phyloP scores from a whole-genome alignment of 2,888 invertebrate species.

The Cyclophora albipunctata region DNA sequence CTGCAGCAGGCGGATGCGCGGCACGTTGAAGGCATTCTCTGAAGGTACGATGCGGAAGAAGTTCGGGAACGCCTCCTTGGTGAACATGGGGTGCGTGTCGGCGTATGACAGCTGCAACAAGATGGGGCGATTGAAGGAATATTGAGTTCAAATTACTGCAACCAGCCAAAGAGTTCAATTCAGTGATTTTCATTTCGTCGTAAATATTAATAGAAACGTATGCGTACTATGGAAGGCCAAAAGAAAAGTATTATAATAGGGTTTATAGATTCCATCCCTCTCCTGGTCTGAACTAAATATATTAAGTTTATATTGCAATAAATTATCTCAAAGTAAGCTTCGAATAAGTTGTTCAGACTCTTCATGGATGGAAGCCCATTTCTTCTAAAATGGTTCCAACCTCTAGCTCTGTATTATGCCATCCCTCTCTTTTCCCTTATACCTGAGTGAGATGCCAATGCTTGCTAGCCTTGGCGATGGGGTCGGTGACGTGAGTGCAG shows the following conservation, averaged over 20 bases:
- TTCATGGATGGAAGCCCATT: too few relatives aligned
- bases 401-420: too few relatives aligned
- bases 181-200: not conserved
- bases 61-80: constrained; percentile 93
- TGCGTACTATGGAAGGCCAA: too few relatives aligned
- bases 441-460: constrained; percentile 98
- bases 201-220: too few relatives aligned
- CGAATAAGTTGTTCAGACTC: too few relatives aligned
- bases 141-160: constrained; percentile 11
- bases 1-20: constrained; percentile 88
- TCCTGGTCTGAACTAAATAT: too few relatives aligned
- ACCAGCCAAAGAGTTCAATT: not conserved
- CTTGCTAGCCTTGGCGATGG: constrained; percentile 96
- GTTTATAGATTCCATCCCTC: too few relatives aligned
- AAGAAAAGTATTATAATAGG: too few relatives aligned
- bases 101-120: constrained; percentile 90
- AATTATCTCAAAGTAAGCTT: too few relatives aligned
- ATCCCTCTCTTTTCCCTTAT: constrained; percentile 8
- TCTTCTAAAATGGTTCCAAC: too few relatives aligned
- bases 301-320: too few relatives aligned
- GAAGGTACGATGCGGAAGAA: constrained; percentile 98
- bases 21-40: constrained; percentile 96
- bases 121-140: not conserved
- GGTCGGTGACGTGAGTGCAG: constrained; percentile 97
- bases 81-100: constrained; percentile 98